Evolutionary conservation across 2,113 vertebrate genomes (phyloP).

Genomic region (Fulica atra): DNA sequence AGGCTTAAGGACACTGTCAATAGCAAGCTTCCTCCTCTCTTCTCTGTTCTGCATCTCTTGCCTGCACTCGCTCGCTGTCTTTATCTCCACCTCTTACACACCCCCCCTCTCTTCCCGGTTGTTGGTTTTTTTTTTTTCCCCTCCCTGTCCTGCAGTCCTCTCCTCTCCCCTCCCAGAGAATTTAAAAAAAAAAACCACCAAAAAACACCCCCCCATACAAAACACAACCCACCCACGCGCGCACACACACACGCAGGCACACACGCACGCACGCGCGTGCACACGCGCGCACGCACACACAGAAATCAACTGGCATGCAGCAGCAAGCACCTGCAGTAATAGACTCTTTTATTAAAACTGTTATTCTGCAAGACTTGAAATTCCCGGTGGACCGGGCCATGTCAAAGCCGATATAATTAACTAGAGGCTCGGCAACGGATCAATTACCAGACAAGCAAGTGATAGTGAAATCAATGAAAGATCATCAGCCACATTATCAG

Average conservation of each 20-base stretch:
- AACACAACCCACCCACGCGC: background rate
- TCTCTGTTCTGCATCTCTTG: slow-evolving; percentile 77
- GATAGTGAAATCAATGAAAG: slow-evolving; percentile 99
- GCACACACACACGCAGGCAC: background rate
- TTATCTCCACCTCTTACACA: slow-evolving; percentile 66
- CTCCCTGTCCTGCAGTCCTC: slow-evolving; percentile 68
- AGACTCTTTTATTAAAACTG: slow-evolving; percentile 99
- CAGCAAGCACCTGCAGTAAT: slow-evolving; percentile 89
- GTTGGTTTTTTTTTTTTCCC: background rate
- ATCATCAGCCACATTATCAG: slow-evolving; percentile 99
- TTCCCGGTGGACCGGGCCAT: slow-evolving; percentile 92
- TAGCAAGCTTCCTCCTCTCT: slow-evolving; percentile 83
- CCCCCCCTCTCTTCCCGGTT: background rate
- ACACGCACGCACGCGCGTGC: background rate
- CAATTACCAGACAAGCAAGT: slow-evolving; percentile 99
- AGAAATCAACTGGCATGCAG: slow-evolving; percentile 74
- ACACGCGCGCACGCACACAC: background rate
- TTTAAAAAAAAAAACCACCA: background rate
- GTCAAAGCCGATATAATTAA: slow-evolving; percentile 99
- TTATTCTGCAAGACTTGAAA: slow-evolving; percentile 99
- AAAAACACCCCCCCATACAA: no score
- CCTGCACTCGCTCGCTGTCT: slow-evolving; percentile 62
- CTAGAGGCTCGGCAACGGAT: slow-evolving; percentile 99
- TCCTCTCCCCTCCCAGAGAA: slow-evolving; percentile 55
- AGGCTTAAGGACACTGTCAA: slow-evolving; percentile 92